Conservation (phyloP, 2,113 vertebrate genomes). For the Pygoscelis antarcticus region DNA sequence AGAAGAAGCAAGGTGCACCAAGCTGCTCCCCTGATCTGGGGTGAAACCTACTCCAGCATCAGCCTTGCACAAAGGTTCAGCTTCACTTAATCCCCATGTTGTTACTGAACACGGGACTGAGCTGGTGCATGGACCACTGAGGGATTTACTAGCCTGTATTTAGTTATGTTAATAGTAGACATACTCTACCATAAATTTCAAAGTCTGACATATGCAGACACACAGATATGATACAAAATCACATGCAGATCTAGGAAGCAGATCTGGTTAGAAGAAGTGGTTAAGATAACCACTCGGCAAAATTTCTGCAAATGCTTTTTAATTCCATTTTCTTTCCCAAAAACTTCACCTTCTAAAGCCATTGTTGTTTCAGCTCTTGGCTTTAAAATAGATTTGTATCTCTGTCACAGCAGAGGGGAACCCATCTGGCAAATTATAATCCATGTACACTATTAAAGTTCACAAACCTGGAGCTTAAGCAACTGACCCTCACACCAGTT, state of each 20-base stretch:
- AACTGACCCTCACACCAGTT: background rate
- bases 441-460: background rate
- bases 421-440: background rate
- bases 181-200: background rate
- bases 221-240: background rate
- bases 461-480: background rate
- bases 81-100: background rate
- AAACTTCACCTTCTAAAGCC: background rate
- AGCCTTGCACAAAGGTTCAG: background rate
- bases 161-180: background rate
- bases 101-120: background rate
- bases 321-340: background rate
- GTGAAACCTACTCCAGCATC: background rate
- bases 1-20: background rate
- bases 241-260: rapidly evolving
- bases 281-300: background rate
- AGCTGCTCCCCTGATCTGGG: background rate
- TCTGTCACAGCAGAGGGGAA: background rate
- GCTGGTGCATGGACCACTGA: background rate
- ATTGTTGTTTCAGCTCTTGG: background rate
- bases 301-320: background rate
- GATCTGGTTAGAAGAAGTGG: no score
- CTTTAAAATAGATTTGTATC: background rate
- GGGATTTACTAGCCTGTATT: background rate
- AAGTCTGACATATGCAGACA: background rate